Evolutionary conservation across 2,888 invertebrate species (phyloP), one percentile per base, ranked within the genome.

Genomic region (Melieria crassipennis): DNA sequence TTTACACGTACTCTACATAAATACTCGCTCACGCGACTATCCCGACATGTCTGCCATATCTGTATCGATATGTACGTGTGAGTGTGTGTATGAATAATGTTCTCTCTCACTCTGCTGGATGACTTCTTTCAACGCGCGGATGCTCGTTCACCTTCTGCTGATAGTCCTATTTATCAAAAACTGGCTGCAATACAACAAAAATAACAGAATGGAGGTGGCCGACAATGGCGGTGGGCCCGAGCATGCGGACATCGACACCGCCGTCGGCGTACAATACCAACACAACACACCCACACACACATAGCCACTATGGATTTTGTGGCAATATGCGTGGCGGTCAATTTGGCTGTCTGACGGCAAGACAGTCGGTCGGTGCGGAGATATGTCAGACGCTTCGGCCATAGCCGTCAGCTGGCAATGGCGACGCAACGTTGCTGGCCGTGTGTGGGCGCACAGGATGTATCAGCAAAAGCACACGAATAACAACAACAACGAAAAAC

Each of bases 81-180:
- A 30, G 30, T 30, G 30, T 30, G 30, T 30, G 30, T 30, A 30
- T 30, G 30, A 30, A 30, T 30, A 30, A 30, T 30, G 30, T 30
- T 30, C 30, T 13, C 1, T 52, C 52, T 52, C 10, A n/a, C 52
- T 52, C 52, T 52, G 50, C 45, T 61, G 57, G 45, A 60, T 65
- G 42, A 56, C 57, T 69, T 56, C 62, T 56, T 62, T 72, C 58
- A 50, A 64, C 57, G 65, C 58, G 30, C 43, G 10, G 46, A 45
- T 30, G 47, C 50, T 52, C 4, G 45, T 7, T 5, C 61, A 45
- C 7, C 56, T 45, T 55, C 10, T 43, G 43, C 75, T 72, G 72
- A 69, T 68, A 73, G 72, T 74, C 78, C 74, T 79, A 78, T 78
- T 79, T 76, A 77, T 76, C 77, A 79, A 75, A 73, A 72, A 69